Percentiles rank a stretch among this genome's conserved stretches.
Evolutionary conservation across 2,113 vertebrate species (phyloP).

Genomic region (Brachypteracias leptosomus): DNA sequence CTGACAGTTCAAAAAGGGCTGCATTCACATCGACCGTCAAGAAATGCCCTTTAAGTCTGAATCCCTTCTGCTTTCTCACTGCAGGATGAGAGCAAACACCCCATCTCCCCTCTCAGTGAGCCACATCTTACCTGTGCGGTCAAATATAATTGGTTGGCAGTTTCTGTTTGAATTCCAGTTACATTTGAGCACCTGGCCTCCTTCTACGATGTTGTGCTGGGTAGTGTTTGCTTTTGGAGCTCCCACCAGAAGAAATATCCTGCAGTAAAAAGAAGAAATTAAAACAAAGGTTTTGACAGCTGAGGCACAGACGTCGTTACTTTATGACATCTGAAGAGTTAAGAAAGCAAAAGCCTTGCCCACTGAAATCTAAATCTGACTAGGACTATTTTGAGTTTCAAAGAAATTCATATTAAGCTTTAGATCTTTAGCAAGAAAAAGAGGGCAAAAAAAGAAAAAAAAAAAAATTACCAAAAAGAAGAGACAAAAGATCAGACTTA

Average conservation of each 20-base stretch:
- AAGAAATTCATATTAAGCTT: neutral
- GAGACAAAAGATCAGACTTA: neutral
- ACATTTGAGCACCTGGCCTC: slow-evolving; percentile 91
- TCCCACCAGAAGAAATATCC: slow-evolving; percentile 88
- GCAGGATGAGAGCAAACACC: neutral
- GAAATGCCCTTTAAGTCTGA: neutral
- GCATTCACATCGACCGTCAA: neutral
- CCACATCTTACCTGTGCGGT: slow-evolving; percentile 78
- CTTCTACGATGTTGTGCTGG: slow-evolving; percentile 81
- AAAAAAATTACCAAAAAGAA: neutral
- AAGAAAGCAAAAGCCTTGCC: neutral
- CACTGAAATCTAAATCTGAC: neutral
- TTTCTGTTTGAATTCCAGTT: slow-evolving; percentile 75
- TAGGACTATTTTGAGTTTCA: neutral
- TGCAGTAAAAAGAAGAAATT: slow-evolving; percentile 43
- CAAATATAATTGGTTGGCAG: slow-evolving; percentile 88
- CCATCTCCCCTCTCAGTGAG: neutral
- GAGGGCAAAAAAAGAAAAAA: neutral
- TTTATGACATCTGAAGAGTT: neutral
- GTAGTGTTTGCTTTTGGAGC: slow-evolving; percentile 91
- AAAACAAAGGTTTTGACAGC: neutral
- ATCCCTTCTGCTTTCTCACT: neutral
- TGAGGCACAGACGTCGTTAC: neutral
- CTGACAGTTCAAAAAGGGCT: fast-evolving
- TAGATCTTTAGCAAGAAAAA: neutral